Evolutionary conservation across 2,797 vertebrate species (phyloP), one percentile per base, ranked within the genome.

Genomic region (Smutsia gigantea): DNA sequence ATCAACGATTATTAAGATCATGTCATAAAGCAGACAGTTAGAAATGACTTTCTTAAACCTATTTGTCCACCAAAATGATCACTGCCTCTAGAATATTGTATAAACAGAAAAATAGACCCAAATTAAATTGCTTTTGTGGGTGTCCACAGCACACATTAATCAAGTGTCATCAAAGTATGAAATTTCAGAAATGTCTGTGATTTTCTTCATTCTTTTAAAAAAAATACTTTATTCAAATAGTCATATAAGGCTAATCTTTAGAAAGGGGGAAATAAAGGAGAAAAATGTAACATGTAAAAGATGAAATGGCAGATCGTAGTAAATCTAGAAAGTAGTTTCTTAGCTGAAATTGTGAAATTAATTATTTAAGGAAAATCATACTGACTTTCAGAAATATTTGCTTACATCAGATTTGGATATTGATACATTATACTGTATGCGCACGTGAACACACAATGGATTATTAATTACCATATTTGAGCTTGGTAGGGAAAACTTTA

Each of bases 1-100:
- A 92, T 74, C 74, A 90, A 93, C 27, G 74, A 37, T 49, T 75
- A 68, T 71, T 95, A 84, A 82, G 21, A 82, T 37, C 51, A 75
- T 71, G 46, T 59, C 34, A 49, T 59, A n/a, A 83, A 92, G 51
- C 14, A 94, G 34, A 84, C 57, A 93, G 29, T 92, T 72, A 49
- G 53, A 55, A 86, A 87, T 19, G 25, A 84, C 85, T 57, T 90
- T 93, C 34, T 53, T 71, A 92, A 81, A 29, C 12, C 46, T 84
- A 7, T 89, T 92, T 72, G 61, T 51, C 55, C 74, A 68, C 68
- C 55, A 51, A 85, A 84, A 69, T 59, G 10, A 92, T 92, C 59
- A 87, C 31, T 87, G 61, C 59, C 55, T 82, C 77, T 72, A n/a
- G 53, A 66, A 78, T 68, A 74, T 42, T 34, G 29, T 74, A 21